These are phyloP conservation scores for Pogonognathellus flavescens DNA, from an alignment of 1,140 invertebrate genomes.

Conservation along the genomic window DNA sequence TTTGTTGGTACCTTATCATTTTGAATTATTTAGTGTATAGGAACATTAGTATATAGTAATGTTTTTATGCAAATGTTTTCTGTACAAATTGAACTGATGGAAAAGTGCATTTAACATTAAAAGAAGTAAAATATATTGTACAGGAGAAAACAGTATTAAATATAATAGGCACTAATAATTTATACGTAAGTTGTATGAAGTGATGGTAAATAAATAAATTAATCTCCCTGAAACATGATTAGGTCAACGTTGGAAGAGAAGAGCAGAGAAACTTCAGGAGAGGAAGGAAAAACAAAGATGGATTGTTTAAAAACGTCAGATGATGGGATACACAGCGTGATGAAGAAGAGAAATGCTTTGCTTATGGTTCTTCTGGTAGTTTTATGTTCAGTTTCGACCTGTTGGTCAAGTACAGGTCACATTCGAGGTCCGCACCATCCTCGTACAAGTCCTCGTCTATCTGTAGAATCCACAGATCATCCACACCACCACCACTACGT, in stretches of 20 bases:
- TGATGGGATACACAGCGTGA: neutral
- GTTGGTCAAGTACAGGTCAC: conserved; percentile 29
- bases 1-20: too few species aligned
- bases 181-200: neutral
- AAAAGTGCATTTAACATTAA: too few species aligned
- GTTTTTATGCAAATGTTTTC: too few species aligned
- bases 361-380: neutral
- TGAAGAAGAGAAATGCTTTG: neutral
- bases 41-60: too few species aligned
- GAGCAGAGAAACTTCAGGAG: neutral
- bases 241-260: neutral
- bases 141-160: too few species aligned
- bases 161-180: too few species aligned
- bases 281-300: conserved; percentile 8
- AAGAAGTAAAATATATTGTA: too few species aligned
- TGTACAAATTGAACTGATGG: too few species aligned
- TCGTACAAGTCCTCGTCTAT: conserved; percentile 64
- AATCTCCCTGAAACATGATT: neutral
- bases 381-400: conserved; percentile 8
- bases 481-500: conserved; percentile 73
- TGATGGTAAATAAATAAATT: conserved; percentile 20
- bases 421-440: conserved; percentile 82
- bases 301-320: neutral
- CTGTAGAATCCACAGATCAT: conserved; percentile 18
- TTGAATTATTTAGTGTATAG: too few species aligned